Conservation (phyloP, 2,888 invertebrate genomes). For the Plagiodera versicolora region DNA sequence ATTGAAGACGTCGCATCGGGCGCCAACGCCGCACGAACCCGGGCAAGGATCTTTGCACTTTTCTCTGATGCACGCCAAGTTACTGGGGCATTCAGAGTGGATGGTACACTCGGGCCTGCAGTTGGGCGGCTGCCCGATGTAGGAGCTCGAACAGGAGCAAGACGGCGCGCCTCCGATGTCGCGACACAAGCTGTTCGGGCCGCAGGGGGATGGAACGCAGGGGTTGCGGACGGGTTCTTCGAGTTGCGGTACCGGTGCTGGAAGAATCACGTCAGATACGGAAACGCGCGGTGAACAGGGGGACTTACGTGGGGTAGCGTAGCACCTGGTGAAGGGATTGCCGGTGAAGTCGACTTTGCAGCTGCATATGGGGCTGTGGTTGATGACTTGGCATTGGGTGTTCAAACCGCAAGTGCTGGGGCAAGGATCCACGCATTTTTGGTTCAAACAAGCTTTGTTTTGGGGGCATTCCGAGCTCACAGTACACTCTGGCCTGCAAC, state of each 20-base stretch:
- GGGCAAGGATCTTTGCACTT: slow-evolving; percentile 79
- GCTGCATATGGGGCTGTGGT: slow-evolving; percentile 67
- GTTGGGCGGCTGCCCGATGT: slow-evolving; percentile 70
- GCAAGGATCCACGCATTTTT: slow-evolving; percentile 75
- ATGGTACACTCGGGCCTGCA: slow-evolving; percentile 69
- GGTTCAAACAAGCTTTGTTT: slow-evolving; percentile 70
- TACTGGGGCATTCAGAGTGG: slow-evolving; percentile 73
- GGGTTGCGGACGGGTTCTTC: slow-evolving; percentile 61
- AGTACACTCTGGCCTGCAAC: slow-evolving; percentile 78
- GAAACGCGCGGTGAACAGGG: slow-evolving; percentile 35
- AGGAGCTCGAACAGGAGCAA: slow-evolving; percentile 66
- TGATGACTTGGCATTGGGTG: slow-evolving; percentile 56
- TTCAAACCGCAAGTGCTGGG: slow-evolving; percentile 65
- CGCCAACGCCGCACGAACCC: slow-evolving; percentile 74
- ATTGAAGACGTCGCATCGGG: slow-evolving; percentile 75
- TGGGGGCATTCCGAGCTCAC: slow-evolving; percentile 76
- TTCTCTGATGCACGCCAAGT: slow-evolving; percentile 73
- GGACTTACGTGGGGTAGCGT: slow-evolving; percentile 46
- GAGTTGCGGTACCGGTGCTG: slow-evolving; percentile 38
- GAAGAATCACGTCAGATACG: slow-evolving; percentile 14
- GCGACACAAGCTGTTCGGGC: slow-evolving; percentile 65
- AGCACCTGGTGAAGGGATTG: slow-evolving; percentile 68
- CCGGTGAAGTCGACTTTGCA: slow-evolving; percentile 65
- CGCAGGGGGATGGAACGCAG: slow-evolving; percentile 78
- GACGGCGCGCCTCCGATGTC: slow-evolving; percentile 62